Evolutionary conservation across 2,888 invertebrate species (phyloP).

Genomic region (Melinaea marsaeus): DNA sequence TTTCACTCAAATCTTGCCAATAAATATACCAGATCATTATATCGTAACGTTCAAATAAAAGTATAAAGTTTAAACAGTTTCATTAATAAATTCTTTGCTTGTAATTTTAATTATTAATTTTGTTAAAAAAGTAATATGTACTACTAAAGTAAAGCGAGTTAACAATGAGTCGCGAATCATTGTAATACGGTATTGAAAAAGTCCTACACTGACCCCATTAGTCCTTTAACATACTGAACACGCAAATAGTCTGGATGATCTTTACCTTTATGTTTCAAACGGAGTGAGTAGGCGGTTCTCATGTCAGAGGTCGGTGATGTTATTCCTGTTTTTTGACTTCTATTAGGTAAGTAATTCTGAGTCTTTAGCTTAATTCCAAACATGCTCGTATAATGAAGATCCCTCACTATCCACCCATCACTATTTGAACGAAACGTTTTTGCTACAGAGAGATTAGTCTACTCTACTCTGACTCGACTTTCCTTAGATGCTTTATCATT

Average conservation of each 20-base stretch:
- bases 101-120: neutral
- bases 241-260: no score
- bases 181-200: conserved; percentile 4
- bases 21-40: conserved; percentile 30
- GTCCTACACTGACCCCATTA: conserved; percentile 10
- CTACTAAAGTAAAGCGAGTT: neutral
- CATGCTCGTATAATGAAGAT: conserved; percentile 74
- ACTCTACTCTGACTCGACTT: conserved; percentile 72
- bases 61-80: conserved; percentile 4
- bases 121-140: no score
- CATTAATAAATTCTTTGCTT: neutral
- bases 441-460: conserved; percentile 78
- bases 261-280: no score
- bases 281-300: no score
- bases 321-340: conserved; percentile 20
- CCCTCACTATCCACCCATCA: conserved; percentile 72
- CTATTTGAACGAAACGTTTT: conserved; percentile 77
- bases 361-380: conserved; percentile 73
- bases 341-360: conserved; percentile 46
- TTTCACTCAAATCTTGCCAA: conserved; percentile 33
- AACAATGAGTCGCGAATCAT: neutral
- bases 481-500: conserved; percentile 78
- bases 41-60: conserved; percentile 23
- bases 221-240: conserved; percentile 3
- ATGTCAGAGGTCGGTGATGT: no score